These are phyloP conservation scores for Sarcophilus harrisii DNA, from an alignment of 2,797 vertebrate genomes.

Conservation along the genomic window DNA sequence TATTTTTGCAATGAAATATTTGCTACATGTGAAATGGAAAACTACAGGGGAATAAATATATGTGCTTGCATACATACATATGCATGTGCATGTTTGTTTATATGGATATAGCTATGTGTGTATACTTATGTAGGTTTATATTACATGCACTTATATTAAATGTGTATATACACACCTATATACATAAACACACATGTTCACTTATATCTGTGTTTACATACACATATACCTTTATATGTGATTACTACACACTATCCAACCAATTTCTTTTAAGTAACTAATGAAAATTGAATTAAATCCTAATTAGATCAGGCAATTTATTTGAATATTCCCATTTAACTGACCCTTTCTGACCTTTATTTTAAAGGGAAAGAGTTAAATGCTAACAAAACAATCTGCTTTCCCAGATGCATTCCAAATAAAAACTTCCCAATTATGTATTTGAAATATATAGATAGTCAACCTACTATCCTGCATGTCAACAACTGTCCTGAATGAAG, in stretches of 20 bases:
- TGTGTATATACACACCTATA: neutral
- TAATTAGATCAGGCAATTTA: neutral
- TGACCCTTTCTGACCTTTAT: neutral
- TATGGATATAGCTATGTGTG: neutral
- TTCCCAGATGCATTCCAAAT: neutral
- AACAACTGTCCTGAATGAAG: neutral
- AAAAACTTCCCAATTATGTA: neutral
- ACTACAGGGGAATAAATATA: neutral
- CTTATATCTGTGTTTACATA: neutral
- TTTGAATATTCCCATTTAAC: neutral
- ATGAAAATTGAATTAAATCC: neutral
- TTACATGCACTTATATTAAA: neutral
- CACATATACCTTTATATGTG: no score
- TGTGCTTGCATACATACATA: neutral
- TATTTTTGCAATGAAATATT: neutral
- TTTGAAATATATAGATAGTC: neutral
- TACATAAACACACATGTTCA: neutral
- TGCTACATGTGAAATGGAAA: neutral
- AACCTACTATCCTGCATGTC: neutral
- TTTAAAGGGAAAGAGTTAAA: neutral
- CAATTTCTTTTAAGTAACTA: neutral
- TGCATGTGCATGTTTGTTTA: neutral
- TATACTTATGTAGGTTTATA: neutral
- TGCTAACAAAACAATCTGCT: neutral
- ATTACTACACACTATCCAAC: neutral